Evolutionary conservation across 2,888 invertebrate species (phyloP).

Genomic region (Serripes groenlandicus): DNA sequence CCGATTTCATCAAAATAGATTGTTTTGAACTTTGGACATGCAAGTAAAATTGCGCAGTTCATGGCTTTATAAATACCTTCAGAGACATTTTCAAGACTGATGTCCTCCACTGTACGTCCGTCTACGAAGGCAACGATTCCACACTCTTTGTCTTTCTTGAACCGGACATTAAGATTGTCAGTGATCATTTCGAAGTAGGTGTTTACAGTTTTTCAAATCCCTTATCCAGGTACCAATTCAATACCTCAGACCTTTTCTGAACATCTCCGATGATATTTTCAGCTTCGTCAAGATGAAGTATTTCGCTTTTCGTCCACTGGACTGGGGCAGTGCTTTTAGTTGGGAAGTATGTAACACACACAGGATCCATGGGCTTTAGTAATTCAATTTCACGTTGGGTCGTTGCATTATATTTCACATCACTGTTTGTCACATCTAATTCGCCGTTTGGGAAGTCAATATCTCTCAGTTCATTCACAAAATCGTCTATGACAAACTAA

Average conservation of each 20-base stretch:
- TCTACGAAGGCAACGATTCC: neutral
- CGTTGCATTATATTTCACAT: no score
- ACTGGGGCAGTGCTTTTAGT: constrained; percentile 34
- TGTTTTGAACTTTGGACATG: constrained; percentile 32
- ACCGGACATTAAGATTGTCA: neutral
- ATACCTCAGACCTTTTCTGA: constrained; percentile 35
- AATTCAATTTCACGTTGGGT: no score
- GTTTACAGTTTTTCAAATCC: neutral
- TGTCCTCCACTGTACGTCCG: neutral
- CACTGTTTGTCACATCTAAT: no score
- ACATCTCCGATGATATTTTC: constrained; percentile 1
- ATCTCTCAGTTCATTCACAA: no score
- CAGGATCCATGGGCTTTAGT: no score
- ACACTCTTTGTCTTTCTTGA: neutral
- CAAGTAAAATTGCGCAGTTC: constrained; percentile 37
- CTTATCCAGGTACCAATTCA: constrained; percentile 17
- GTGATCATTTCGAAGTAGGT: neutral
- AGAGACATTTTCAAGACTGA: constrained; percentile 15
- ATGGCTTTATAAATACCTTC: constrained; percentile 55
- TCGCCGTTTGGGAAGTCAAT: no score
- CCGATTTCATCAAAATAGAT: constrained; percentile 50
- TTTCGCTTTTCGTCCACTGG: constrained; percentile 46
- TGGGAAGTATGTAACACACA: no score
- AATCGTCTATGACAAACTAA: no score
- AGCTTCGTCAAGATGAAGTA: neutral